phyloP scores from a whole-genome alignment of 1,140 invertebrate species.

The Heliconius melpomene region DNA sequence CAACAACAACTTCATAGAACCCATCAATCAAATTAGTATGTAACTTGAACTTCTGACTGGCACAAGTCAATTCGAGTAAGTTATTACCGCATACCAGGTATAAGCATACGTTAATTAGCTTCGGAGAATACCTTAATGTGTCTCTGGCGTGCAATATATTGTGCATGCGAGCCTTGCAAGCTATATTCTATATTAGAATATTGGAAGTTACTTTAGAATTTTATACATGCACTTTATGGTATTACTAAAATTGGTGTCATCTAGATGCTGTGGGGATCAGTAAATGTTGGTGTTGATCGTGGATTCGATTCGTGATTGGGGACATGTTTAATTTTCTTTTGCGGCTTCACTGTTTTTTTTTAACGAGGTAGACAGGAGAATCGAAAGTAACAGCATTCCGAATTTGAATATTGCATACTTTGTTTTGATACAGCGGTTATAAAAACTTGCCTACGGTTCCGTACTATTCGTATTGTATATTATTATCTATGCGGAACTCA shows the following conservation, averaged over 20 bases:
- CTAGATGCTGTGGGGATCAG: neutral
- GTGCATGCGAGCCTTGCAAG: neutral
- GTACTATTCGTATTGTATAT: too few species aligned
- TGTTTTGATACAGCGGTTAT: too few species aligned
- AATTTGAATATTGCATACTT: too few species aligned
- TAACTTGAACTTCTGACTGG: neutral
- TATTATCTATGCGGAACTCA: too few species aligned
- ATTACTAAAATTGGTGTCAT: neutral
- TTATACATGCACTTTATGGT: neutral
- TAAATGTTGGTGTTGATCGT: too few species aligned
- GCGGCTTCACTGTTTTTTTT: too few species aligned
- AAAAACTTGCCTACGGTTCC: too few species aligned
- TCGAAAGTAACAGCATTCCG: too few species aligned
- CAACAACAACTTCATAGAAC: neutral
- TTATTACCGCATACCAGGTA: neutral
- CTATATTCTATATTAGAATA: constrained; percentile 1
- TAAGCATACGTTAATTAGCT: neutral
- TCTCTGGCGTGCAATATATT: constrained; percentile 13
- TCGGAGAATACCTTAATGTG: constrained; percentile 14
- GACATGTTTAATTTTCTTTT: too few species aligned
- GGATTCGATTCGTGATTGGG: too few species aligned
- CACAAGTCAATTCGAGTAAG: neutral
- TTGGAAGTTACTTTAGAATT: neutral
- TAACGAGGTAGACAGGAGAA: too few species aligned
- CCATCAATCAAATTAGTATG: neutral